A percentile compares a stretch with the other conserved stretches of the same genome.
These are phyloP conservation scores for Siderastrea radians DNA, from an alignment of 92 coral and sea anemone genomes.

Conservation along the genomic window DNA sequence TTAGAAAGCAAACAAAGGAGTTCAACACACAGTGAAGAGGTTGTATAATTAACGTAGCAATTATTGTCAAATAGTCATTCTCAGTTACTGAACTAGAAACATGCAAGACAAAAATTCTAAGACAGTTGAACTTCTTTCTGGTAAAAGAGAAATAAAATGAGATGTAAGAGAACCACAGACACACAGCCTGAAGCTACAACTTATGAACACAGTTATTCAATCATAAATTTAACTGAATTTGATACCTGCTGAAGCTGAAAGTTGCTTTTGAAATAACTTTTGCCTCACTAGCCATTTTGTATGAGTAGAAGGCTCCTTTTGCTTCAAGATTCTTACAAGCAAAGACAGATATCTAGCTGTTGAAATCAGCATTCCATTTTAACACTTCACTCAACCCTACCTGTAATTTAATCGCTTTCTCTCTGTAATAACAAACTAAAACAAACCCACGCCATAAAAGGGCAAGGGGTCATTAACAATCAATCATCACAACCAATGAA, in stretches of 20 bases:
- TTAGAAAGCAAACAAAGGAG: conserved; percentile 6
- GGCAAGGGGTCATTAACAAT: conserved; percentile 6
- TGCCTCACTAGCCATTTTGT: conserved; percentile 49
- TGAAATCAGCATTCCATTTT: conserved; percentile 40
- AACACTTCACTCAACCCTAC: conserved; percentile 14
- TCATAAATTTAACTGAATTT: neutral
- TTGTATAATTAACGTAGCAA: conserved; percentile 6
- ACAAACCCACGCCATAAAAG: conserved; percentile 43
- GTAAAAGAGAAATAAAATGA: neutral
- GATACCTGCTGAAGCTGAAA: conserved; percentile 75
- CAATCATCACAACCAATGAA: conserved; percentile 22
- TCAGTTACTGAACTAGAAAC: neutral
- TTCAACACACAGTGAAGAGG: neutral
- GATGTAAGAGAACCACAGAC: neutral
- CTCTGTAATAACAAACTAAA: conserved; percentile 24
- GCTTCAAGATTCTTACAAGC: neutral
- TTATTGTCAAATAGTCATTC: conserved; percentile 2
- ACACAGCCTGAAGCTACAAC: neutral
- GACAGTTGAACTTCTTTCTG: neutral
- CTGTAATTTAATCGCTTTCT: conserved; percentile 32
- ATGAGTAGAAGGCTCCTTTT: neutral
- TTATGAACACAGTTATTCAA: neutral
- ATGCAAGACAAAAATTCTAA: neutral
- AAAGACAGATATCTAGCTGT: conserved; percentile 15
- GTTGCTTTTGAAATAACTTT: conserved; percentile 81